These are phyloP conservation scores for Calosoma granatense DNA, from an alignment of 1,140 invertebrate genomes.

Conservation along the genomic window DNA sequence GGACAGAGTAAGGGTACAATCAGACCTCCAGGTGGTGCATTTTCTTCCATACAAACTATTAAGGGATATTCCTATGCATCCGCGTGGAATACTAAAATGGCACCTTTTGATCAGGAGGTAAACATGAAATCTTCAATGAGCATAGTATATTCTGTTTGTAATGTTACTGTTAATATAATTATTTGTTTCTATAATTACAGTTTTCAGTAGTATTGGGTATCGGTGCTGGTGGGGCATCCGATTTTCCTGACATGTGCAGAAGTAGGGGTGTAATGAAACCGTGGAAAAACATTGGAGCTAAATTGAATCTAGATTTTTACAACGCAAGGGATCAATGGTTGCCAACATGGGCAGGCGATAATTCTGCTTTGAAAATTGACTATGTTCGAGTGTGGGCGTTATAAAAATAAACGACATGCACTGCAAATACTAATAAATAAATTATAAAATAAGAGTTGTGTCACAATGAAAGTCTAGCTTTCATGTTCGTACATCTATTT, in stretches of 20 bases:
- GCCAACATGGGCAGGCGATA: slow-evolving; percentile 18
- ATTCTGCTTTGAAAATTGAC: slow-evolving; percentile 19
- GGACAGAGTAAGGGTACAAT: slow-evolving; percentile 25
- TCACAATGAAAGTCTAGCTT: not conserved
- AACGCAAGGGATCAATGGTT: slow-evolving; percentile 17
- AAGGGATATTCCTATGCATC: slow-evolving; percentile 16
- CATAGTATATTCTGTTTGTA: too few species aligned
- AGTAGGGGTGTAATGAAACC: slow-evolving; percentile 32
- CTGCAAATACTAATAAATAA: not conserved
- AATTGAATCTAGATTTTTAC: slow-evolving; percentile 21
- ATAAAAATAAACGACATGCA: slow-evolving; percentile 11
- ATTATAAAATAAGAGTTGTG: not conserved
- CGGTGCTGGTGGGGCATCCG: slow-evolving; percentile 42
- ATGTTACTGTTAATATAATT: not conserved
- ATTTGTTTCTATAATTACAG: slow-evolving; percentile 25
- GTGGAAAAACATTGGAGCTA: slow-evolving; percentile 35
- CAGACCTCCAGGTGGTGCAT: slow-evolving; percentile 33
- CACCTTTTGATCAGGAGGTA: slow-evolving; percentile 41
- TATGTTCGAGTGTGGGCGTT: slow-evolving; percentile 22
- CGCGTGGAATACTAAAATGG: slow-evolving; percentile 37
- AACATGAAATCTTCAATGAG: not conserved
- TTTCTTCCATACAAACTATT: slow-evolving; percentile 37
- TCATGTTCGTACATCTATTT: not conserved
- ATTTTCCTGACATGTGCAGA: slow-evolving; percentile 37
- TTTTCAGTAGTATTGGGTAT: slow-evolving; percentile 45